phyloP scores from a whole-genome alignment of 1,140 invertebrate species.

The Drosophila leontia region DNA sequence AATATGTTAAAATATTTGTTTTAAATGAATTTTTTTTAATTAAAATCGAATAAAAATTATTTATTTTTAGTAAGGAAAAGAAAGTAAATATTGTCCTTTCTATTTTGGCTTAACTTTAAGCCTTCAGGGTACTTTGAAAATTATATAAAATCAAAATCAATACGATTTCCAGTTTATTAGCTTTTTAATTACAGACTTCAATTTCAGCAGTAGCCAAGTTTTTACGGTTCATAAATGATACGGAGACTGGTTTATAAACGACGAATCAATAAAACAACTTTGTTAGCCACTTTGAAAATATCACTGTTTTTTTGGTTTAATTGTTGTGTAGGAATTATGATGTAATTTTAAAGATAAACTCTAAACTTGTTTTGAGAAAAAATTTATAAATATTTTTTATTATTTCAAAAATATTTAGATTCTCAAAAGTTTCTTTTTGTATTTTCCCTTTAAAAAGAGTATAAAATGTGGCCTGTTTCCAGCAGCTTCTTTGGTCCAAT shows the following conservation, averaged over 20 bases:
- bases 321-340: not conserved
- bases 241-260: not conserved
- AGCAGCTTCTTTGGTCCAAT: constrained; percentile 48
- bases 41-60: too few species aligned
- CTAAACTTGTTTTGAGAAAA: not conserved
- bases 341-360: not conserved
- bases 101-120: not conserved
- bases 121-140: not conserved
- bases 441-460: constrained; percentile 15
- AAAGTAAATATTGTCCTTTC: not conserved
- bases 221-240: constrained; percentile 16
- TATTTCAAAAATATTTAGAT: too few species aligned
- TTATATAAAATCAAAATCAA: constrained; percentile 8
- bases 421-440: too few species aligned
- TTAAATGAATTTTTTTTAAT: too few species aligned
- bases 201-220: constrained; percentile 14
- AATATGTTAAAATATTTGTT: not conserved
- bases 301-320: not conserved
- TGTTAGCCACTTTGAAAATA: not conserved
- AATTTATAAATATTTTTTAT: too few species aligned
- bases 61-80: not conserved
- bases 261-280: constrained; percentile 1
- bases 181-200: constrained; percentile 8
- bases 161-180: constrained; percentile 9
- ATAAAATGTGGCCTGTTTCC: constrained; percentile 32